Conservation (phyloP, 2,797 vertebrate species). For the Pseudochirops cupreus region DNA sequence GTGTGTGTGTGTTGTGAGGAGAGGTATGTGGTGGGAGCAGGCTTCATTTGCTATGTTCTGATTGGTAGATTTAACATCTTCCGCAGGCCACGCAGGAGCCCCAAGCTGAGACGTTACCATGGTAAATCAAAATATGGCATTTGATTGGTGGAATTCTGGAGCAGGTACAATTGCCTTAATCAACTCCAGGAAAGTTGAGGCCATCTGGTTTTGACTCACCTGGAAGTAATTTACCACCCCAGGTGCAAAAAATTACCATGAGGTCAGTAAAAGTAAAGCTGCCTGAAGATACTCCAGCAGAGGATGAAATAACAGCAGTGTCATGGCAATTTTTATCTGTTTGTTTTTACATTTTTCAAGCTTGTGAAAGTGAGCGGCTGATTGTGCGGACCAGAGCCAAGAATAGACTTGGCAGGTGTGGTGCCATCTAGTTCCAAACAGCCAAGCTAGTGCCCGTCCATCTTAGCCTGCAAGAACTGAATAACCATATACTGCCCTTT, state of each 20-base stretch:
- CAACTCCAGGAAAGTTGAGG: slow-evolving; percentile 71
- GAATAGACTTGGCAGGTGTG: slow-evolving; percentile 67
- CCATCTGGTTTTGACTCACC: slow-evolving; percentile 77
- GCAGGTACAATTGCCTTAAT: slow-evolving; percentile 73
- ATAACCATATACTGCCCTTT: not conserved
- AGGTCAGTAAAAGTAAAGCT: slow-evolving; percentile 72
- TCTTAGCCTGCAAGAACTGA: not conserved
- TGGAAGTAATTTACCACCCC: slow-evolving; percentile 77
- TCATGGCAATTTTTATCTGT: slow-evolving; percentile 61
- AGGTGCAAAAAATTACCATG: slow-evolving; percentile 63
- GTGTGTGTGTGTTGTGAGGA: slow-evolving; percentile 10
- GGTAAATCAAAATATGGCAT: slow-evolving; percentile 72
- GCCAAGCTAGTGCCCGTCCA: slow-evolving; percentile 16
- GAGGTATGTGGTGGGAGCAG: not conserved
- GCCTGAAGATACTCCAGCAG: slow-evolving; percentile 44
- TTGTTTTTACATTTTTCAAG: slow-evolving; percentile 62
- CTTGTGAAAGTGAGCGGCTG: slow-evolving; percentile 51
- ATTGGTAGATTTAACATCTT: slow-evolving; percentile 74
- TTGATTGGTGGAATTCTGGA: slow-evolving; percentile 68
- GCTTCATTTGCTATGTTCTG: slow-evolving; percentile 72
- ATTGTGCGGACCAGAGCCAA: slow-evolving; percentile 54
- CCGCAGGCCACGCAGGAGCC: slow-evolving; percentile 52
- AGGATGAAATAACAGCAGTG: slow-evolving; percentile 19
- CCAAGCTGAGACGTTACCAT: slow-evolving; percentile 78
- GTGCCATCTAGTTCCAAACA: slow-evolving; percentile 40